Base-by-base conservation (phyloP, 2,888 invertebrate species). In the Gryllus longicercus region DNA sequence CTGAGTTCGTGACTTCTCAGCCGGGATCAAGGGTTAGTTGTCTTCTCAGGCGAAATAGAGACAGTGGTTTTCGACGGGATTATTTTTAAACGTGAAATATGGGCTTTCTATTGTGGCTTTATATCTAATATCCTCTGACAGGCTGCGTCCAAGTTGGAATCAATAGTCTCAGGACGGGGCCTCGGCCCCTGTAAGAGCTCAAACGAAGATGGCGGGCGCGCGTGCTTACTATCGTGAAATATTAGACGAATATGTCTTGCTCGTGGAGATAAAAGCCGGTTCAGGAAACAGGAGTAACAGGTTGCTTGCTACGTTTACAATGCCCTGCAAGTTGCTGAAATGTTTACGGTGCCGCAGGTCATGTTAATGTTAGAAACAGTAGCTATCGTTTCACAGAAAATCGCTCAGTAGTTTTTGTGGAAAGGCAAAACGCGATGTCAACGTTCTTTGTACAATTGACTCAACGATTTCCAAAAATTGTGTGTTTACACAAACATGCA, bases 171-270 rank as follows among this genome's bases (percentile, higher is more conserved):
- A 14, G n/a, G 63, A n/a, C 63, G n/a, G 63, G n/a, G 63, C 63
- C 16, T 63, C 63, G 0, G 63, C 63, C 63, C 12, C 16, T 63
- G 63, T 18, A 63, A 63, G 63, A 12, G 63, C 63, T 4, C 63
- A 14, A 63, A 11, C 63, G 63, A 63, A 63, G n/a, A 38, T 38
- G 16, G 16, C 63, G 14, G n/a, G 14, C 8, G 63, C 63, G 63
- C 63, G 63, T 63, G 63, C n/a, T 11, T 4, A 63, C 63, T 63
- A 11, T 63, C 63, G 63, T 63, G 63, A 63, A 63, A 63, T 63
- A 63, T 63, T 63, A 63, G 63, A 63, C 16, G 63, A 63, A 63
- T 63, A 63, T 63, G 63, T 63, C 63, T 63, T 63, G 63, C n/a
- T 63, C 63, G n/a, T 63, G 63, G 63, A 63, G 63, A 63, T 63